Base-by-base conservation (phyloP, 2,113 vertebrate genomes). In the Rhipidura dahli region DNA sequence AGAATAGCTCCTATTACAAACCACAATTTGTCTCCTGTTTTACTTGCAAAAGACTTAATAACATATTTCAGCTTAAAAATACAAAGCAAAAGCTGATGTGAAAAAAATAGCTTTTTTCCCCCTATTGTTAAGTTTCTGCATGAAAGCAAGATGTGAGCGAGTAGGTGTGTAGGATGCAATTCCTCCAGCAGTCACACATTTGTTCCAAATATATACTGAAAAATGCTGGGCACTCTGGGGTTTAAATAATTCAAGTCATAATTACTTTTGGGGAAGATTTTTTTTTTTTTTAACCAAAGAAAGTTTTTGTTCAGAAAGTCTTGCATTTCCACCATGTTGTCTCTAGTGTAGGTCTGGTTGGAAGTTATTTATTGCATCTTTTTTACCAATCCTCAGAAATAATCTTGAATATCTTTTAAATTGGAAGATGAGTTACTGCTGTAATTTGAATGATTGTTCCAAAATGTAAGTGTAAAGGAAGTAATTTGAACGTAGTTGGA, bases 161-260 rank as follows among this genome's bases (percentile, higher is more conserved):
- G 54, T 54, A 91, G 71, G 23, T 90, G 72, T 83, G 84, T 94
- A 83, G 94, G 96, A 91, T 82, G 78, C 51, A 86, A n/a, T 93
- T 94, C 82, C 37, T 89, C 22, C 42, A 73, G 64, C 70, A 83
- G 53, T 90, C 86, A 83, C 6, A 30, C 51, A 39, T 93, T 87
- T 91, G 39, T 94, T 96, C 77, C 90, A 94, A 80, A 90, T 95
- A 95, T 79, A 92, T 87, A 28, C 50, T 2, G 5, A 75, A 94
- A 93, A 83, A 83, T 90, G 50, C 61, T 83, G 72, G 60, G 71
- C 73, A 90, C 33, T 47, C 30, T 44, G n/a, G 14, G 24, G 28
- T 77, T 94, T 90, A 83, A 92, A n/a, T 91, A 82, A 83, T 71
- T 94, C 7, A 63, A 40, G 60, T 84, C 2, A 57, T 73, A 59